A percentile compares a stretch with the other conserved stretches of the same genome.
Evolutionary conservation across 2,797 vertebrate species (phyloP).

Genomic region (Onychomys leucogaster): DNA sequence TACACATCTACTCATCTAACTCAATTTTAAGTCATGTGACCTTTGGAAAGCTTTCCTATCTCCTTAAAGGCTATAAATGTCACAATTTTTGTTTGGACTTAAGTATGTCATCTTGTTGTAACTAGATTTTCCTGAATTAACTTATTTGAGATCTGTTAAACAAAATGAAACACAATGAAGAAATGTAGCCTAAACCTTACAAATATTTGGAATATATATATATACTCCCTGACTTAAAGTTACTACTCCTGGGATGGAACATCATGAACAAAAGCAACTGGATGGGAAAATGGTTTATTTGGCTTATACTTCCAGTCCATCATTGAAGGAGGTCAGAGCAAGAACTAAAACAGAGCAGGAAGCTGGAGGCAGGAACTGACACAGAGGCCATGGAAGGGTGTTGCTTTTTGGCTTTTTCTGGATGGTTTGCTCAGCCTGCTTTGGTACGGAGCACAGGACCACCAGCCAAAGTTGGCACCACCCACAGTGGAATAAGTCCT

Average conservation of each 20-base stretch:
- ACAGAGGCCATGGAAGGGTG: not conserved
- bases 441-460: too few relatives aligned
- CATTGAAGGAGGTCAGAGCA: not conserved
- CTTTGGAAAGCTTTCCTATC: not conserved
- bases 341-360: not conserved
- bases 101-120: not conserved
- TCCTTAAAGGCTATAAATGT: not conserved
- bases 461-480: not conserved
- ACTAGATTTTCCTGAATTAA: not conserved
- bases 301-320: not conserved
- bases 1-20: not conserved
- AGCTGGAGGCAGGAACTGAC: not conserved
- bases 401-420: not conserved
- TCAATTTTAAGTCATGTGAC: not conserved
- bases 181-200: not conserved
- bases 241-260: not conserved
- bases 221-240: not conserved
- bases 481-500: too few relatives aligned
- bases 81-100: not conserved
- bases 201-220: not conserved
- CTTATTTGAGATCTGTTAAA: slow-evolving; percentile 12
- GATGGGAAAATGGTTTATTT: too few relatives aligned
- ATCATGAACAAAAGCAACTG: not conserved
- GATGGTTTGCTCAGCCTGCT: not conserved
- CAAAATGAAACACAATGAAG: not conserved